Evolutionary conservation across 2,113 vertebrate genomes (phyloP).

Genomic region (Bagarius yarrelli): DNA sequence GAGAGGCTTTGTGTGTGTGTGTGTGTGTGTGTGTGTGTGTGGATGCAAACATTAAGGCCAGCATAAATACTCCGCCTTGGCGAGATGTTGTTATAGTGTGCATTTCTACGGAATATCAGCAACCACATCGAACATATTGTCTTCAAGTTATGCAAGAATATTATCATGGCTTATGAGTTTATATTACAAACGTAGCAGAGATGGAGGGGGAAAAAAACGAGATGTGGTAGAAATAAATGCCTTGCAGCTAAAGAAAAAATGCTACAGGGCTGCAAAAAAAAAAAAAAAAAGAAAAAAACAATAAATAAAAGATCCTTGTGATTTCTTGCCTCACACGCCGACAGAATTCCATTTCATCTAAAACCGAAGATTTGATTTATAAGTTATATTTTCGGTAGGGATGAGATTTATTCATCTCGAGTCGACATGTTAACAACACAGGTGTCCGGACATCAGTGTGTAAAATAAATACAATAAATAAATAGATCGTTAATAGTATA

Average conservation of each 20-base stretch:
- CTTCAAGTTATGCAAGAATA: constrained; percentile 19
- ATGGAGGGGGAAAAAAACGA: neutral
- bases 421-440: neutral
- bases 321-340: neutral
- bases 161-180: constrained; percentile 24
- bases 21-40: neutral
- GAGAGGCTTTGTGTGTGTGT: constrained; percentile 28
- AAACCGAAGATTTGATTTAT: neutral
- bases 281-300: neutral
- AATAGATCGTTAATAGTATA: constrained; percentile 49
- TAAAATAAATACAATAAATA: constrained; percentile 55
- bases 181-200: constrained; percentile 12
- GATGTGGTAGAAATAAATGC: neutral
- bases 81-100: constrained; percentile 24
- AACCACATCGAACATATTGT: constrained; percentile 20
- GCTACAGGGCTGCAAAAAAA: constrained; percentile 28
- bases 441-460: constrained; percentile 2
- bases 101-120: constrained; percentile 30
- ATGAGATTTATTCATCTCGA: constrained; percentile 7
- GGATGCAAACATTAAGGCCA: constrained; percentile 7
- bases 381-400: neutral
- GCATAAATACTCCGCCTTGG: constrained; percentile 9
- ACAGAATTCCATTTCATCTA: neutral
- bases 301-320: neutral
- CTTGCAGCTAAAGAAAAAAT: neutral